Evolutionary conservation across 2,888 invertebrate species (phyloP), one percentile per base, ranked within the genome.

Genomic region (Rotaria socialis): DNA sequence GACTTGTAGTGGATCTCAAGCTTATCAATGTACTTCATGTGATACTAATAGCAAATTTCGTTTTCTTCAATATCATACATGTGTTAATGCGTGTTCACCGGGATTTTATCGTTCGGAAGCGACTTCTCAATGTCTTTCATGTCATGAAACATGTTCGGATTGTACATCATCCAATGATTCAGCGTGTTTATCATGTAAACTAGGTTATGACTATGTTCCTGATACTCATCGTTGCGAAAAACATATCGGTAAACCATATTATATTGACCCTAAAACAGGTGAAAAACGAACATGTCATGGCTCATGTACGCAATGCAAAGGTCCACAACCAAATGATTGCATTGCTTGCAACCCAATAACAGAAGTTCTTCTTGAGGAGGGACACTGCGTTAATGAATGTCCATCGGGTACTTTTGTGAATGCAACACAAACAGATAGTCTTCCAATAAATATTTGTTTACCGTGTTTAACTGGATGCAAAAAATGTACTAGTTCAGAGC

Each of bases 41-140:
- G n/a, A 43, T 47, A 2, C 10, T n/a, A 80, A 1, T n/a, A n/a
- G 47, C 43, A 80, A 47, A 80, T 80, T 7, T 80, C 80, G 24
- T 11, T 8, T 47, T 80, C 43, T 80, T 47, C 43, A 80, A 80
- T 47, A 80, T 47, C 80, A 80, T 47, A n/a, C 80, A 80, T 80
- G 80, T n/a, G 80, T 80, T n/a, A 3, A 7, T 24, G 11, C 80
- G 24, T 80, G 80, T 80, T 80, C 80, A 43, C 47, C 47, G 11
- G 80, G 67, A 4, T 67, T 67, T 35, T 67, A 67, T 67, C 67
- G 19, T 19, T 67, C 35, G 16, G 2, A 35, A 35, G 1, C 11
- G 4, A 35, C 5, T 67, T 67, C 67, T 6, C 35, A 35, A 35
- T 80, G 80, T 80, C 14, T 80, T 10, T 5, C 80, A 80, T 80